phyloP scores from a whole-genome alignment of 1,140 invertebrate species.

The Drosophila ficusphila region DNA sequence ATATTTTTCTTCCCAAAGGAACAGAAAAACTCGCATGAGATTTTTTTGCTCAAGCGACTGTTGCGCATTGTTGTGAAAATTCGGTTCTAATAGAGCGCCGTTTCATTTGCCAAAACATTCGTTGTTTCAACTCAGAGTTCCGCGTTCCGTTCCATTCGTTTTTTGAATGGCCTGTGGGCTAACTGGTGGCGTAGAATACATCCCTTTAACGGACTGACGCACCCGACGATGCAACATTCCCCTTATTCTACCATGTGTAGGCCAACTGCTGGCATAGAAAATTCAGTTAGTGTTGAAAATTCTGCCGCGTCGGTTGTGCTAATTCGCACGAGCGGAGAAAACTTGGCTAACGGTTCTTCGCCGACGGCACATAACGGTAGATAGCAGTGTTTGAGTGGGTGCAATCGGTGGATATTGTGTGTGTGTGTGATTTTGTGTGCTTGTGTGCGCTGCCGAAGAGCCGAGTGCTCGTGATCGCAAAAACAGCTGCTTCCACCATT shows the following conservation, averaged over 20 bases:
- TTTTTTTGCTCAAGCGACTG: slow-evolving; percentile 37
- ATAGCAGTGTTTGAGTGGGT: slow-evolving; percentile 18
- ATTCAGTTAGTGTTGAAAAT: slow-evolving; percentile 73
- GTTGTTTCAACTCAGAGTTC: slow-evolving; percentile 5
- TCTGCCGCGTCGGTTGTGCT: slow-evolving; percentile 71
- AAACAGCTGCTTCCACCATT: slow-evolving; percentile 29
- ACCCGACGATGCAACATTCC: too few relatives aligned
- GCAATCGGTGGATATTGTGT: background rate
- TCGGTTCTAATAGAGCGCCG: slow-evolving; percentile 13
- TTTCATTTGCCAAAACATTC: too few relatives aligned
- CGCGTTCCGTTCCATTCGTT: slow-evolving; percentile 29
- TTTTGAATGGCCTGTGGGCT: slow-evolving; percentile 8
- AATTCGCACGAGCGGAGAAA: slow-evolving; percentile 29
- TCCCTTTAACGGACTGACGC: too few relatives aligned
- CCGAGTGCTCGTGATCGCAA: slow-evolving; percentile 51
- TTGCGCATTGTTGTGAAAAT: slow-evolving; percentile 30
- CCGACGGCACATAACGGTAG: slow-evolving; percentile 66
- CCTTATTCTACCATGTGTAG: too few relatives aligned
- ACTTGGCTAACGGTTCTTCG: slow-evolving; percentile 27
- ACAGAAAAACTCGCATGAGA: slow-evolving; percentile 60
- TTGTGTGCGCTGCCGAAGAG: slow-evolving; percentile 26
- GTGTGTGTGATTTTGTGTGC: background rate
- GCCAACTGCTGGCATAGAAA: slow-evolving; percentile 35
- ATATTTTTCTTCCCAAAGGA: background rate
- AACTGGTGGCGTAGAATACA: slow-evolving; percentile 37